phyloP scores from a whole-genome alignment of 2,888 invertebrate species.

The Xylota sylvarum region DNA sequence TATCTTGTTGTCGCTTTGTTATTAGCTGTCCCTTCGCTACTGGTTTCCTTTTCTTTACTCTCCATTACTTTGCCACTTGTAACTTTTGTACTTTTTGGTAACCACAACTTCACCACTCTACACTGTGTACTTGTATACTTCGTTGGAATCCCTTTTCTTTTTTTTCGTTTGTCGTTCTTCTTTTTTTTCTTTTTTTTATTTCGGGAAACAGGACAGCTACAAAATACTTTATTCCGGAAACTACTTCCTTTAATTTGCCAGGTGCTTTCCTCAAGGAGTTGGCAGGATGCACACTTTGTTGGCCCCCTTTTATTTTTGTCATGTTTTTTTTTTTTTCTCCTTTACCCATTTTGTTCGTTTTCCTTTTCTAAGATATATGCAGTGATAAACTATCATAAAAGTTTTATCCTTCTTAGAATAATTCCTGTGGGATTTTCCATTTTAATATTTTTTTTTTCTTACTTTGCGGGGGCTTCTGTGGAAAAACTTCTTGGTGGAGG shows the following conservation, averaged over 20 bases:
- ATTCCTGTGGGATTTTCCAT: slow-evolving; percentile 73
- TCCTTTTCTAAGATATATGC: slow-evolving; percentile 53
- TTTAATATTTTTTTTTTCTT: slow-evolving; percentile 37
- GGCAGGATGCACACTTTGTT: slow-evolving; percentile 74
- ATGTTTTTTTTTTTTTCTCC: slow-evolving; percentile 13
- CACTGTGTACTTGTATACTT: slow-evolving; percentile 45
- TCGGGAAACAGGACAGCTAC: slow-evolving; percentile 61
- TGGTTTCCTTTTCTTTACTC: slow-evolving; percentile 31
- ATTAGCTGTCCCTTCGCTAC: slow-evolving; percentile 63
- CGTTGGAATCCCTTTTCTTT: slow-evolving; percentile 64
- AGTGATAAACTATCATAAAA: slow-evolving; percentile 77
- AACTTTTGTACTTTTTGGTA: slow-evolving; percentile 54
- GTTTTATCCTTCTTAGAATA: slow-evolving; percentile 74
- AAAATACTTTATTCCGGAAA: slow-evolving; percentile 77
- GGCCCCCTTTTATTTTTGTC: slow-evolving; percentile 48
- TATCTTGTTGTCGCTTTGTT: slow-evolving; percentile 76
- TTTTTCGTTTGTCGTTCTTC: slow-evolving; percentile 20
- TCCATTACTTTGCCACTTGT: slow-evolving; percentile 44
- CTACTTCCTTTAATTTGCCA: slow-evolving; percentile 77
- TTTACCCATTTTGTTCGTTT: slow-evolving; percentile 38
- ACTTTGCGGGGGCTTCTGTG: slow-evolving; percentile 57
- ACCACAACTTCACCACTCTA: slow-evolving; percentile 66
- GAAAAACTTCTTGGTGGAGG: slow-evolving; percentile 48
- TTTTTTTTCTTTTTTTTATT: slow-evolving; percentile 18
- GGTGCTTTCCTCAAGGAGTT: slow-evolving; percentile 76